Conservation (phyloP, 2,888 invertebrate species). For the Pachliopta kotzebuea region DNA sequence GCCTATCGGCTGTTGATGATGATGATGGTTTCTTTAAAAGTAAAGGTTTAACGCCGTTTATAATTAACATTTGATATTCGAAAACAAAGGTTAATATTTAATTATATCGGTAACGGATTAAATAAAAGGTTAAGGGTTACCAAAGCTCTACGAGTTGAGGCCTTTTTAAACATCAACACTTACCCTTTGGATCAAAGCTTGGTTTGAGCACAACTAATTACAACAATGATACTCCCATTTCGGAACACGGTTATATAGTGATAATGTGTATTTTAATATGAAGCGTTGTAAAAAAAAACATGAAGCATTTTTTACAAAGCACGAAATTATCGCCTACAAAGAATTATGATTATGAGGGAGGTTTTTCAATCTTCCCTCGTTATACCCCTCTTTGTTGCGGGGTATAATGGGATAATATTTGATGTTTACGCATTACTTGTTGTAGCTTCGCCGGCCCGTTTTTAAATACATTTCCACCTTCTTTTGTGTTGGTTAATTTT, state of each 20-base stretch:
- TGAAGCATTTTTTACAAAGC: slow-evolving; percentile 13
- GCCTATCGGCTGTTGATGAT: no score
- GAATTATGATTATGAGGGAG: slow-evolving; percentile 19
- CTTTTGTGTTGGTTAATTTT: not conserved
- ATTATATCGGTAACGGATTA: slow-evolving; percentile 17
- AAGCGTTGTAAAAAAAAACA: slow-evolving; percentile 3
- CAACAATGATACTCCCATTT: no score
- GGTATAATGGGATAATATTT: slow-evolving; percentile 22
- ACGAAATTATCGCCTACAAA: slow-evolving; percentile 23
- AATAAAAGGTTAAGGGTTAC: not conserved
- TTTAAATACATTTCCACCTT: slow-evolving; percentile 7
- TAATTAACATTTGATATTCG: slow-evolving; percentile 25
- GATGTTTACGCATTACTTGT: slow-evolving; percentile 21
- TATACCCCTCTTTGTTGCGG: slow-evolving; percentile 22
- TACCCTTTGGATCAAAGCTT: no score
- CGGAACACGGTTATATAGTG: no score
- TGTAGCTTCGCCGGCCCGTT: slow-evolving; percentile 4
- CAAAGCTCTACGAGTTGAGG: not conserved
- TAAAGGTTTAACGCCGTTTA: not conserved
- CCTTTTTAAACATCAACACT: no score
- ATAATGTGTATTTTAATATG: no score
- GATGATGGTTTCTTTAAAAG: no score
- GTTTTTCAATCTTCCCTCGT: slow-evolving; percentile 27
- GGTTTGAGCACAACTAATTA: no score
- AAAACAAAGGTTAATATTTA: slow-evolving; percentile 12